phyloP scores from a whole-genome alignment of 2,888 invertebrate genomes.

The Sarcophaga subvicina region DNA sequence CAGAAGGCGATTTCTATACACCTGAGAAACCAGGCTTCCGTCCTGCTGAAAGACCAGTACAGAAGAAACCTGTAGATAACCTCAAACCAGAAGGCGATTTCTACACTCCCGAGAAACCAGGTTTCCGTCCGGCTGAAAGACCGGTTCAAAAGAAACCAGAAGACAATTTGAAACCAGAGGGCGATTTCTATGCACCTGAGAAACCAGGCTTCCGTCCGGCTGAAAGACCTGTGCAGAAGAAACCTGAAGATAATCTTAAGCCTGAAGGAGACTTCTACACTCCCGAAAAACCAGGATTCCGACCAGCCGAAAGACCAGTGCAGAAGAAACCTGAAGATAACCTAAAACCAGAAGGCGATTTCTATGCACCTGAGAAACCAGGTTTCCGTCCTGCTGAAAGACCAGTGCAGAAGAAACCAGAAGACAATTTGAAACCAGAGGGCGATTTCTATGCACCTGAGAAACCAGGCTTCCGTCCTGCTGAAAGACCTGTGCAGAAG shows the following conservation, averaged over 20 bases:
- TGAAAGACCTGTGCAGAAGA: constrained; percentile 82
- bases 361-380: constrained; percentile 82
- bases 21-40: constrained; percentile 81
- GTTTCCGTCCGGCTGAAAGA: constrained; percentile 79
- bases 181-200: constrained; percentile 83
- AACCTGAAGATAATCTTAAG: constrained; percentile 79
- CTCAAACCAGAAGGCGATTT: constrained; percentile 83
- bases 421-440: constrained; percentile 81
- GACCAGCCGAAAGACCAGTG: constrained; percentile 81
- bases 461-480: constrained; percentile 73
- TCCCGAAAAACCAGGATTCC: constrained; percentile 76
- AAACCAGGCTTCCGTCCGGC: constrained; percentile 80
- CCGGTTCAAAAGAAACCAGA: constrained; percentile 82
- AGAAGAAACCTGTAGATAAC: constrained; percentile 78
- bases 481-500: constrained; percentile 81
- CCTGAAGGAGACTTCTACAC: constrained; percentile 83
- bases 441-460: constrained; percentile 83
- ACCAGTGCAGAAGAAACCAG: constrained; percentile 80
- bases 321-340: constrained; percentile 83
- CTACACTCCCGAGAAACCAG: constrained; percentile 79
- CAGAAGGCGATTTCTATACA: constrained; percentile 82
- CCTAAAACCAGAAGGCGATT: constrained; percentile 83
- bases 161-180: constrained; percentile 84
- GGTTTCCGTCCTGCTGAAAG: constrained; percentile 82
- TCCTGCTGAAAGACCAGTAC: constrained; percentile 79